Conservation (phyloP, 1,140 invertebrate genomes). For the Hycleus phaleratus region DNA sequence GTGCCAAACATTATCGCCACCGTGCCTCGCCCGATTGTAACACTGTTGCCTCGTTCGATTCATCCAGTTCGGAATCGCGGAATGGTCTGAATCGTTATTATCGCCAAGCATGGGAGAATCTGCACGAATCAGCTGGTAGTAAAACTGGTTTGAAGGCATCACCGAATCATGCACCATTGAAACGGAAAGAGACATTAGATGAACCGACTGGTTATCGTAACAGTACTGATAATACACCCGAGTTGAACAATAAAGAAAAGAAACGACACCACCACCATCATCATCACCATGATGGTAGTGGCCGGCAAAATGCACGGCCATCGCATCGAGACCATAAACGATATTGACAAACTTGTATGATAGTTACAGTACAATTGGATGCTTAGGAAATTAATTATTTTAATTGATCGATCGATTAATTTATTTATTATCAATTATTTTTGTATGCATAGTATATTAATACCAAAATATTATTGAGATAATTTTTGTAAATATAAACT, state of each 20-base stretch:
- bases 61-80: conserved; percentile 73
- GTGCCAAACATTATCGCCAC: conserved; percentile 76
- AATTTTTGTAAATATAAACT: no score
- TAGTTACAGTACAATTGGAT: conserved; percentile 33
- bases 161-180: conserved; percentile 47
- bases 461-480: no score
- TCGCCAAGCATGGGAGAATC: conserved; percentile 84
- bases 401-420: not conserved
- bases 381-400: conserved; percentile 17
- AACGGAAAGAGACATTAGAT: conserved; percentile 64
- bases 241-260: conserved; percentile 62
- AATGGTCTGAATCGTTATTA: conserved; percentile 76
- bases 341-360: conserved; percentile 36
- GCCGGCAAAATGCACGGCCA: conserved; percentile 27
- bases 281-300: conserved; percentile 49
- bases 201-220: conserved; percentile 48
- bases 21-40: conserved; percentile 81
- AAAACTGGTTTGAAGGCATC: conserved; percentile 43
- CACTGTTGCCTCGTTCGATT: conserved; percentile 79
- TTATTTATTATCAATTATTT: not conserved
- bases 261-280: conserved; percentile 76
- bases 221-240: conserved; percentile 51
- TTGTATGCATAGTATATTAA: not conserved
- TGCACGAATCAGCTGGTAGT: conserved; percentile 70
- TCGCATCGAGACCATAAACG: conserved; percentile 27